Conservation (phyloP, 2,113 vertebrate species). For the Prionailurus viverrinus region DNA sequence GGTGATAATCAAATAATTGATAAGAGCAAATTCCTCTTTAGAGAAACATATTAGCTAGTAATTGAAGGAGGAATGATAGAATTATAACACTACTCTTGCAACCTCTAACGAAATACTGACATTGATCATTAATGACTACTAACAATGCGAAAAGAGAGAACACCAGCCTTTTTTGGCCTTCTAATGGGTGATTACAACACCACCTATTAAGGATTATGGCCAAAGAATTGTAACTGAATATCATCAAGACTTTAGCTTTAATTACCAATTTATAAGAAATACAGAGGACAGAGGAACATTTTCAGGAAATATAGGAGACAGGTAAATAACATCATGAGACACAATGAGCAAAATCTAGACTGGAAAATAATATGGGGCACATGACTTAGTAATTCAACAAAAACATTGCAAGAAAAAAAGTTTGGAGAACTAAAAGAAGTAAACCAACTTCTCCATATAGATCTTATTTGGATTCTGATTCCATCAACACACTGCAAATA, state of each 20-base stretch:
- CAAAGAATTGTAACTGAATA: constrained; percentile 39
- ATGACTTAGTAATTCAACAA: not conserved
- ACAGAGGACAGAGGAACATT: not conserved
- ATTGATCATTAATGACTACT: constrained; percentile 24
- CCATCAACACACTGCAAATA: not conserved
- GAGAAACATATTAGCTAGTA: constrained; percentile 44
- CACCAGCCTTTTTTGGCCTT: not conserved
- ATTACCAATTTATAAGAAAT: constrained; percentile 45
- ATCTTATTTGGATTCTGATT: constrained; percentile 28
- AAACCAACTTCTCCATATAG: not conserved
- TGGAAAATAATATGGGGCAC: not conserved
- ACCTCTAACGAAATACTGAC: constrained; percentile 1
- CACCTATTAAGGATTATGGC: constrained; percentile 36
- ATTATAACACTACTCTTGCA: not conserved
- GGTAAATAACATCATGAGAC: not conserved
- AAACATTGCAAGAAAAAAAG: not conserved
- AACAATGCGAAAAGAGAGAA: constrained; percentile 18
- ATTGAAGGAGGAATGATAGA: constrained; percentile 18
- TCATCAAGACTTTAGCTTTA: constrained; percentile 64
- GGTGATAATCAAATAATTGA: constrained; percentile 46
- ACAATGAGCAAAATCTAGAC: constrained; percentile 36
- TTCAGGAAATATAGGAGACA: not conserved
- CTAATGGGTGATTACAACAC: not conserved
- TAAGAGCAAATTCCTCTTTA: constrained; percentile 10
- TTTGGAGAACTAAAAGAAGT: not conserved